Base-by-base conservation (phyloP, 2,113 vertebrate species). In the Struthio camelus region DNA sequence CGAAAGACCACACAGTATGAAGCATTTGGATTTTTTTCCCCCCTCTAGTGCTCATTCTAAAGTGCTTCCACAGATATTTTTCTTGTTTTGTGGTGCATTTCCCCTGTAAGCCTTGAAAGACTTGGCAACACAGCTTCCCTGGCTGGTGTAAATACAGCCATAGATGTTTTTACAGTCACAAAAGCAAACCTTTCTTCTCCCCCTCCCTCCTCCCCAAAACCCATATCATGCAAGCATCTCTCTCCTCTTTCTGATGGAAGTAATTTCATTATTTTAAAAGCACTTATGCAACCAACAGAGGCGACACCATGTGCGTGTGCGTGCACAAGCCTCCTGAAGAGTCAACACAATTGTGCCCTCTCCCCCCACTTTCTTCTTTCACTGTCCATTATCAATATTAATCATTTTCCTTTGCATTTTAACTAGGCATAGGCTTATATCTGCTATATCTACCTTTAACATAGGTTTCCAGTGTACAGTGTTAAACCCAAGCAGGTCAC, bases 261-360 rank as follows among this genome's bases (percentile, higher is more conserved):
- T 97, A 97, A 97, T 97, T 96, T 97, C 90, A 97, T 97, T 97
- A 97, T 96, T 97, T 95, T 96, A 94, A 97, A 97, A 97, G 96
- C 97, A 96, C 75, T 97, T 96, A 83, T 58, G 73, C 80, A 97
- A 97, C 90, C 66, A 94, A 78, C 69, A 94, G 92, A 90, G 85
- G 85, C 34, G 1, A 96, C 92, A 94, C 82, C 91, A 85, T 73
- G 93, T 92, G 93, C 4, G 8, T 71, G 80, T 32, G 65, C 81
- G 46, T n/a, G 61, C 85, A 65, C 27, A 51, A 92, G 51, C 66
- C 73, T 94, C 48, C 56, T 85, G 87, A 64, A 66, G 44, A 94
- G 75, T 90, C 79, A 82, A 50, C 84, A 87, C 3, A 10, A 78
- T 36, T 87, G 82, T 83, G 25, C 23, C 83, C 54, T 90, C 40